Base-by-base conservation (phyloP, 2,113 vertebrate species). In the Acanthisitta chloris region DNA sequence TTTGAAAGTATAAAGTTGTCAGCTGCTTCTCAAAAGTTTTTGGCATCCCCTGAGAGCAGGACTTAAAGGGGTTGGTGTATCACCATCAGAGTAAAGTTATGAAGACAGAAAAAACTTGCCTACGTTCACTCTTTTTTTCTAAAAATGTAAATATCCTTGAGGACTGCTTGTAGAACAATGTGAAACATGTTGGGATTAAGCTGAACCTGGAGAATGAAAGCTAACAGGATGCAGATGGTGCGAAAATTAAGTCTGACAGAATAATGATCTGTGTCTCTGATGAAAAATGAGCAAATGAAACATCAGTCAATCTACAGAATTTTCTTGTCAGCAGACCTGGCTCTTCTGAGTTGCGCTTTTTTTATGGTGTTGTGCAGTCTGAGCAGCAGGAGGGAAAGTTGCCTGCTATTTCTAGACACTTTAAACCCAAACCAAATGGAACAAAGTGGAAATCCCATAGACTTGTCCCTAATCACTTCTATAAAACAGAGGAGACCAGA, bases 171-270 rank as follows among this genome's bases (percentile, higher is more conserved):
- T 54, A 51, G 34, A 96, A 94, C 94, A 97, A 82, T 73, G 49
- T 2, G 8, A 83, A 72, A 69, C 48, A 57, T n/a, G 86, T 40
- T 96, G 52, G 66, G 83, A 72, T 91, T 79, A 80, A 78, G 59
- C 67, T 74, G 85, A 78, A 89, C 38, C 54, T 67, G 42, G 21
- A 91, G 57, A 69, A 49, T 80, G 72, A 94, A 92, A 81, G 76
- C 87, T 97, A 95, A 97, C 97, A 90, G 93, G 78, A 87, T 95
- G 91, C 96, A 97, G 91, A 92, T 92, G 90, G 94, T 92, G 86
- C 8, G 38, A 88, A 97, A 96, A 92, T 80, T 18, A 81, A 83
- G 57, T 51, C 52, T 76, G 86, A 78, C 43, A 71, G 34, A 58
- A 83, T 92, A 89, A 95, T 52, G 45, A 49, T 72, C 86, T 74